Percentiles rank a stretch among this genome's conserved stretches.
These are phyloP conservation scores for Scopus umbretta DNA, from an alignment of 2,113 vertebrate species.

Conservation along the genomic window DNA sequence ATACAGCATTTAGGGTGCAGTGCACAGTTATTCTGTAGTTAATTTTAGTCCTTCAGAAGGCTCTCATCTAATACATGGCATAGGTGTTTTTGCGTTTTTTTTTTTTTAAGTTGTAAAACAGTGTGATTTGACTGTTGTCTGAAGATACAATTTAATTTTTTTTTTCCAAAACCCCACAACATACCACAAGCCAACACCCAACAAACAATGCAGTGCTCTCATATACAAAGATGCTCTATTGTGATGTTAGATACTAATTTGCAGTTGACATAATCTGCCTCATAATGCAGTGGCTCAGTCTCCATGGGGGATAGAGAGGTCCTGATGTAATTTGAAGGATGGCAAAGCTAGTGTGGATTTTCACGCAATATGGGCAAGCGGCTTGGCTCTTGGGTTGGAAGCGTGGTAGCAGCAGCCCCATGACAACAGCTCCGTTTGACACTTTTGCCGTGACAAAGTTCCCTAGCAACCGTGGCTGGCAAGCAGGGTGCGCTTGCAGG, in stretches of 20 bases:
- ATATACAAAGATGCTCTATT: not conserved
- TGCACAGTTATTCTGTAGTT: not conserved
- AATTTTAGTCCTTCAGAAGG: not conserved
- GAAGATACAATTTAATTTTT: not conserved
- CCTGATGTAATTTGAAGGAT: not conserved
- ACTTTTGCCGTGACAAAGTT: not conserved
- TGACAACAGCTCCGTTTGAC: not conserved
- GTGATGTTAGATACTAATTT: not conserved
- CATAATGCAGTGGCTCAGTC: not conserved
- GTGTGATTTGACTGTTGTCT: not conserved
- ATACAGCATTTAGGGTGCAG: not conserved
- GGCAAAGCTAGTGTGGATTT: not conserved
- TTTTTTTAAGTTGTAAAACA: not conserved
- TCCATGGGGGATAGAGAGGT: not conserved
- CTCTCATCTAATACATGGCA: not conserved
- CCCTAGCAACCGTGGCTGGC: not conserved
- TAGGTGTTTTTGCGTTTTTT: too few relatives aligned
- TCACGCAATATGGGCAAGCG: accelerated
- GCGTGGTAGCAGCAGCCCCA: accelerated
- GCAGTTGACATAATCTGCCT: not conserved
- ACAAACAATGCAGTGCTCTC: not conserved
- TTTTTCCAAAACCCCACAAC: accelerated
- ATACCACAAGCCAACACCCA: not conserved
- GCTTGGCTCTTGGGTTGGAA: not conserved
- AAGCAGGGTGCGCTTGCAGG: not conserved